Evolutionary conservation across 2,113 vertebrate genomes (phyloP).

Genomic region (Climacteris rufus): DNA sequence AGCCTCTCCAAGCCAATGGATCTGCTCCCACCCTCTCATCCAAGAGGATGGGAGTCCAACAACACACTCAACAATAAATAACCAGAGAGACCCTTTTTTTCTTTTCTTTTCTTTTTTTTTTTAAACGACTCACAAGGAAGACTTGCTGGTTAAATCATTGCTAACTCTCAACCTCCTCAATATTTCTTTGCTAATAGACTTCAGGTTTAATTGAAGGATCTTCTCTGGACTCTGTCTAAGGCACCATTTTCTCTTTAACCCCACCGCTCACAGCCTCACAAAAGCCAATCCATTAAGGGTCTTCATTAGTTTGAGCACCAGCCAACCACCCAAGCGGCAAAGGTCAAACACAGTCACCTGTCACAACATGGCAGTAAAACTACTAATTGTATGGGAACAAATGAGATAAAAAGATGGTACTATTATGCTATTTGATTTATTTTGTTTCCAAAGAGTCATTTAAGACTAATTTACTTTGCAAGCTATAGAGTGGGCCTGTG

Average conservation of each 20-base stretch:
- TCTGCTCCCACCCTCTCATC: not conserved
- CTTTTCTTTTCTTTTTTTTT: not conserved
- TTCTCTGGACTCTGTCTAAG: constrained; percentile 76
- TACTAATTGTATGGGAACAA: constrained; percentile 80
- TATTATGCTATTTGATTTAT: constrained; percentile 77
- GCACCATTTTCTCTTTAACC: constrained; percentile 75
- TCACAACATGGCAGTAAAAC: constrained; percentile 80
- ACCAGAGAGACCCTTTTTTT: not conserved
- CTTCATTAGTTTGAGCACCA: constrained; percentile 80
- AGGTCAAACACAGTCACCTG: constrained; percentile 81
- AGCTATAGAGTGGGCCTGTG: constrained; percentile 45
- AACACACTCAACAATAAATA: constrained; percentile 50
- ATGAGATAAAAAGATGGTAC: constrained; percentile 78
- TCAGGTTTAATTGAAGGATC: constrained; percentile 79
- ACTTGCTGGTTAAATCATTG: constrained; percentile 72
- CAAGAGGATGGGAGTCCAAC: not conserved
- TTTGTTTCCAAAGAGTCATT: constrained; percentile 78
- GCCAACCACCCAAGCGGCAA: constrained; percentile 78
- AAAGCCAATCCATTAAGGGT: constrained; percentile 79
- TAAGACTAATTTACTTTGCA: constrained; percentile 75
- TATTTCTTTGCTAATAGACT: constrained; percentile 80
- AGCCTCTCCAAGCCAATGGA: not conserved
- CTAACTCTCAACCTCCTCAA: constrained; percentile 76
- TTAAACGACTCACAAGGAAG: constrained; percentile 58
- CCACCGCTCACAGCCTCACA: constrained; percentile 68